phyloP scores from a whole-genome alignment of 2,888 invertebrate species.

The Blastobasis lacticolella region DNA sequence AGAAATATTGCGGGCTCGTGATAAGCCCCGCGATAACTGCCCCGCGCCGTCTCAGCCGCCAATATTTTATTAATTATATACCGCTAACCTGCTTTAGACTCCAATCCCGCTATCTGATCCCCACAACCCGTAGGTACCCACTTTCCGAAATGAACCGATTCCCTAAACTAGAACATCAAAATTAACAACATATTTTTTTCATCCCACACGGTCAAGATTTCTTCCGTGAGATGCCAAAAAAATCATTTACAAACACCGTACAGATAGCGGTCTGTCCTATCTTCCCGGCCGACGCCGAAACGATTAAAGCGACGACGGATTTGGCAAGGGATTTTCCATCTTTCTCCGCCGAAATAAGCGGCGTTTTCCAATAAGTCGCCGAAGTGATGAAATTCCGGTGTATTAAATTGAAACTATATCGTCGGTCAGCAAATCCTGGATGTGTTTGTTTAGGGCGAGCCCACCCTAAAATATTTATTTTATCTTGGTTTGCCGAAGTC shows the following conservation, averaged over 20 bases:
- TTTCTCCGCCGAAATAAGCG: conserved; percentile 27
- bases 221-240: conserved; percentile 31
- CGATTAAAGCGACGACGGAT: conserved; percentile 23
- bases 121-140: conserved; percentile 9
- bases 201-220: conserved; percentile 24
- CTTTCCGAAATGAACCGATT: conserved; percentile 24
- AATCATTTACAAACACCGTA: conserved; percentile 46
- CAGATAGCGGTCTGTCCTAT: conserved; percentile 36
- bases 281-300: conserved; percentile 23
- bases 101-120: neutral
- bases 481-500: conserved; percentile 72
- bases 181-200: conserved; percentile 8
- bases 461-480: conserved; percentile 75
- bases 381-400: conserved; percentile 64
- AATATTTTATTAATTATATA: conserved; percentile 51
- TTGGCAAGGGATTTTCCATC: conserved; percentile 20
- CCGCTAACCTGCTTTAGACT: conserved; percentile 20
- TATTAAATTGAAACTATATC: conserved; percentile 74
- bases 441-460: conserved; percentile 71
- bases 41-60: conserved; percentile 36
- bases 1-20: conserved; percentile 65
- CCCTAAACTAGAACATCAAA: conserved; percentile 22
- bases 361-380: conserved; percentile 28
- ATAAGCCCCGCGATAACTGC: conserved; percentile 55
- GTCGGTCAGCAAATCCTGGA: conserved; percentile 71